Conservation (phyloP, 2,797 vertebrate species). For the Clarias pachynema region DNA sequence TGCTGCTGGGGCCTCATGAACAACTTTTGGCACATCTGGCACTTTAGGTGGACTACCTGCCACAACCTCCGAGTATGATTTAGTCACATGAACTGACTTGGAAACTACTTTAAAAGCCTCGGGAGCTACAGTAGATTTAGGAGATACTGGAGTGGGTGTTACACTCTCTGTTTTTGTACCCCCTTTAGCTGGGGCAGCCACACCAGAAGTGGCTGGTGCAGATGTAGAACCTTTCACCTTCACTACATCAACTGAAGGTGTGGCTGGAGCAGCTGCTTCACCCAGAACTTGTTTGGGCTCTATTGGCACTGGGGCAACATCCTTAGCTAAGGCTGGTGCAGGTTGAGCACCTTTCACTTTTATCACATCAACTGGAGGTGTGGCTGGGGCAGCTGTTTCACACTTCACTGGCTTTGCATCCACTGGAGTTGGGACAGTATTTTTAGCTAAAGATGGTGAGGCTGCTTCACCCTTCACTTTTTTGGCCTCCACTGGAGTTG, state of each 20-base stretch:
- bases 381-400: not conserved
- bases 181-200: not conserved
- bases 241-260: not conserved
- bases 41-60: slow-evolving; percentile 64
- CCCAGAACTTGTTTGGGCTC: slow-evolving; percentile 46
- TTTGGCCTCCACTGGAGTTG: not conserved
- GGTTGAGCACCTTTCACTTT: not conserved
- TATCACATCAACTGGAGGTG: slow-evolving; percentile 34
- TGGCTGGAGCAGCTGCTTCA: not conserved
- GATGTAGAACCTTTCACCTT: not conserved
- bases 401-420: slow-evolving; percentile 11
- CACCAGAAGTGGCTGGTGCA: not conserved
- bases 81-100: slow-evolving; percentile 68
- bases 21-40: slow-evolving; percentile 58
- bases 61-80: slow-evolving; percentile 68
- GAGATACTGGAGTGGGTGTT: slow-evolving; percentile 32
- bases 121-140: slow-evolving; percentile 51
- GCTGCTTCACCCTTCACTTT: not conserved
- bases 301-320: slow-evolving; percentile 37
- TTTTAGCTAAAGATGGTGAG: not conserved
- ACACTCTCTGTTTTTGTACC: slow-evolving; percentile 18
- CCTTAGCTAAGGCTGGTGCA: slow-evolving; percentile 28
- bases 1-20: slow-evolving; percentile 20
- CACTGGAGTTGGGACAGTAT: not conserved
- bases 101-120: slow-evolving; percentile 70